Base-by-base conservation (phyloP, 2,888 invertebrate species). In the Endotricha flammealis region DNA sequence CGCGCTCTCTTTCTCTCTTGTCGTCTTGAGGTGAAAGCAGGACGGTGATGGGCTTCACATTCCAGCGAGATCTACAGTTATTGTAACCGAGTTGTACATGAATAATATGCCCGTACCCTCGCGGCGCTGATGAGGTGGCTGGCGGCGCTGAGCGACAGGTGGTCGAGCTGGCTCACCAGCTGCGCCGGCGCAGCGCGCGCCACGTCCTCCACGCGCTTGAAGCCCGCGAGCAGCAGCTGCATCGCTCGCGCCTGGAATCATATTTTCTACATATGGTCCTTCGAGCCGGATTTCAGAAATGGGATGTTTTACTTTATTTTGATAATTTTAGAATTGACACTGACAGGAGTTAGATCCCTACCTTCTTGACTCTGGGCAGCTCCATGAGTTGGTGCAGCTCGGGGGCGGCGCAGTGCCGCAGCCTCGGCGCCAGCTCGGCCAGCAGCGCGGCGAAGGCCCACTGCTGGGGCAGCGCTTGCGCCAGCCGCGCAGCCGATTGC, bases 371-470 rank as follows among this genome's bases (percentile, higher is more conserved):
- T 11, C 91, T 90, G 1, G 98, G 97, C 49, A 98, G 87, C 48
- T 96, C 94, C 91, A 98, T 91, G 11, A 99, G 87, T 7, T 92
- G 92, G 17, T 92, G 82, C 36, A 98, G 81, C 52, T 97, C 96
- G 0, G 89, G 83, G 6, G 93, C 90, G 39, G 95, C 95, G 73
- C 96, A 96, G 65, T 94, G 91, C 43, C 93, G 91, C 53, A 98
- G 88, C 40, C 92, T 88, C 49, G 90, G 88, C 16, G 92, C 90
- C 64, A 98, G 91, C 43, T 90, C 90, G 12, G 79, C 88, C 38
- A 99, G 83, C 43, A 98, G 80, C 47, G 93, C 91, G 14, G 90
- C 88, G 68, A 93, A 96, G 24, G 93, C 89, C 96, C 96, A 97
- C 74, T 96, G 91, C 49, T 92, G 91, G 12, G 91, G 89, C 42